These are phyloP conservation scores for Sinosuthora webbiana DNA, from an alignment of 2,113 vertebrate species.

Conservation along the genomic window DNA sequence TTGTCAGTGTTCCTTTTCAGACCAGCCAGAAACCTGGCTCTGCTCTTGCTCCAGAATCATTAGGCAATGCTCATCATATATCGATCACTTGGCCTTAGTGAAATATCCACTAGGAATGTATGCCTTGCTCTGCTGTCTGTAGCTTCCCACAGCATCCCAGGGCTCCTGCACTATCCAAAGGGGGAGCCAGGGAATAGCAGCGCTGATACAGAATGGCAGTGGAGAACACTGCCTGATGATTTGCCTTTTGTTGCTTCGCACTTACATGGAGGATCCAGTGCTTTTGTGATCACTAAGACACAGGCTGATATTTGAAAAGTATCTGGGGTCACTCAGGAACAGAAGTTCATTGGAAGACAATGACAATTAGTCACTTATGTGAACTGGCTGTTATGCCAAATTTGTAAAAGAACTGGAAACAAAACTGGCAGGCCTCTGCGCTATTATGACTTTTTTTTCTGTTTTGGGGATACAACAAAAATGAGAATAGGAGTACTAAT, in stretches of 20 bases:
- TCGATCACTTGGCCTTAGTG: background rate
- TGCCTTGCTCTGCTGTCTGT: background rate
- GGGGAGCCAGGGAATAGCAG: background rate
- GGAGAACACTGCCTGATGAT: background rate
- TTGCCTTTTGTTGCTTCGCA: background rate
- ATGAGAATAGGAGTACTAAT: background rate
- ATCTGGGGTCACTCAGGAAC: background rate
- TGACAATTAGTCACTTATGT: background rate
- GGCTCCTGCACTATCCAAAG: background rate
- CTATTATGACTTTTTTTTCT: background rate
- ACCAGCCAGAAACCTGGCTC: background rate
- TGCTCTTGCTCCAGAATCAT: background rate
- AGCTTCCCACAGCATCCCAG: accelerated
- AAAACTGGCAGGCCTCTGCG: background rate
- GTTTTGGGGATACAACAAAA: background rate
- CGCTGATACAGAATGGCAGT: background rate
- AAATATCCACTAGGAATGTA: background rate
- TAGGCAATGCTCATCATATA: background rate
- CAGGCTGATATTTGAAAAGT: background rate
- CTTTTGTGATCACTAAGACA: background rate
- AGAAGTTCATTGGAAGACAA: background rate
- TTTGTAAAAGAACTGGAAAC: background rate
- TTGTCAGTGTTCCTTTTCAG: background rate
- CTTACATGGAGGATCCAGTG: background rate
- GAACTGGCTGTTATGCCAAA: background rate